Base-by-base conservation (phyloP, 1,140 invertebrate species). In the Heliothis subflexa region DNA sequence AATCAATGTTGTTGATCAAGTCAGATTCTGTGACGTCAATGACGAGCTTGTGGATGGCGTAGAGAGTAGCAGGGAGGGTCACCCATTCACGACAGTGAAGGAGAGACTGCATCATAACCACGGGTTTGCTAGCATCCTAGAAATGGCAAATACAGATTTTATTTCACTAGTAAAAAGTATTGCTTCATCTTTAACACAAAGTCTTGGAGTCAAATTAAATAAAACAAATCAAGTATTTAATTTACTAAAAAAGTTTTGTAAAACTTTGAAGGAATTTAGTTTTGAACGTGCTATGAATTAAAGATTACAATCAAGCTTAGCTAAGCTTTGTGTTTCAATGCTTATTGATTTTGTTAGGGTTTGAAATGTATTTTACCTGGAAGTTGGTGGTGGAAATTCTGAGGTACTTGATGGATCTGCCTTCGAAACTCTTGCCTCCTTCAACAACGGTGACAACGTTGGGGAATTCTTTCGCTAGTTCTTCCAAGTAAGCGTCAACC, bases 21-120 rank as follows among this genome's bases (percentile, higher is more conserved):
- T 92, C 91, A 5, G 79, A 87, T 21, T 96, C 94, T 0, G 95
- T 94, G 16, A 96, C 85, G 84, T 96, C 89, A 18, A 95, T 87
- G 52, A 97, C 95, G 14, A 97, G 87, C 78, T 96, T 95, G 70
- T 96, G 93, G 21, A 97, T 95, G 40, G 54, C 54, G 82, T 96
- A 97, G 0, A 97, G 91, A 0, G 96, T 95, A 2, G 95, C 95
- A 0, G 96, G 94, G 28, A 96, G 95, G 0, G 96, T 92, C 9
- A 97, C 95, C 97, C 97, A 97, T 86, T 96, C 95, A 11, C 95
- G 88, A 33, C 95, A 95, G 88, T 95, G 81, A 94, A 96, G 25
- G 94, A 95, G 95, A 94, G 96, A 3, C 95, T 95, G 79, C 95
- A 96, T 16, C 95, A 81, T 28, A 95, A 95, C 77, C 91, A 96